Evolutionary conservation across 1,140 invertebrate genomes (phyloP).

Genomic region (Scaptodrosophila lebanonensis): DNA sequence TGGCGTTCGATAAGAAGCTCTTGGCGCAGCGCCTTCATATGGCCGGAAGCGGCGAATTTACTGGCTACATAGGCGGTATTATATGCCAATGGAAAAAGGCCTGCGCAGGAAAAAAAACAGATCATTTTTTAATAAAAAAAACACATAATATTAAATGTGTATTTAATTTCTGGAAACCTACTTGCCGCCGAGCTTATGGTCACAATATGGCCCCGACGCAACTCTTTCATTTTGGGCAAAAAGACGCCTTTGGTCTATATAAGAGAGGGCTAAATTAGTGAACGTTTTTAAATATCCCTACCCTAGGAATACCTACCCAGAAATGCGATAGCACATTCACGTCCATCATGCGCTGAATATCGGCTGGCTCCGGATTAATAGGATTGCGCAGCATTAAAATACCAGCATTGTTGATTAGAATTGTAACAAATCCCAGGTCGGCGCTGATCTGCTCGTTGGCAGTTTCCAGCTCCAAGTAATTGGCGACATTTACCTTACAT

Average conservation of each 20-base stretch:
- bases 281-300: background rate
- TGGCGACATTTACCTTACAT: conserved; percentile 43
- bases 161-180: conserved; percentile 3
- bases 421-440: conserved; percentile 52
- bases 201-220: conserved; percentile 89
- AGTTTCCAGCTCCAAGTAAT: conserved; percentile 22
- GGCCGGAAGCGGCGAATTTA: conserved; percentile 84
- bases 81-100: conserved; percentile 28
- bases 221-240: conserved; percentile 90
- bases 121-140: no score
- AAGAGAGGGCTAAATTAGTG: background rate
- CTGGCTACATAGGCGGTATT: conserved; percentile 80
- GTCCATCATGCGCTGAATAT: conserved; percentile 50
- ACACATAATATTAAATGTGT: background rate
- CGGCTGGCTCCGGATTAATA: conserved; percentile 12
- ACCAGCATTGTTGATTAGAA: conserved; percentile 65
- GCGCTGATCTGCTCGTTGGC: conserved; percentile 19
- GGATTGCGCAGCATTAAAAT: conserved; percentile 35
- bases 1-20: conserved; percentile 37
- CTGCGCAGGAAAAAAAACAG: conserved; percentile 13
- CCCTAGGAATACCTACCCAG: conserved; percentile 33
- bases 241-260: conserved; percentile 81
- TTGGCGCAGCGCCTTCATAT: conserved; percentile 83
- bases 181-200: conserved; percentile 90
- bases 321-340: conserved; percentile 53